These are phyloP conservation scores for Limonius californicus DNA, from an alignment of 1,140 invertebrate species.

Conservation along the genomic window DNA sequence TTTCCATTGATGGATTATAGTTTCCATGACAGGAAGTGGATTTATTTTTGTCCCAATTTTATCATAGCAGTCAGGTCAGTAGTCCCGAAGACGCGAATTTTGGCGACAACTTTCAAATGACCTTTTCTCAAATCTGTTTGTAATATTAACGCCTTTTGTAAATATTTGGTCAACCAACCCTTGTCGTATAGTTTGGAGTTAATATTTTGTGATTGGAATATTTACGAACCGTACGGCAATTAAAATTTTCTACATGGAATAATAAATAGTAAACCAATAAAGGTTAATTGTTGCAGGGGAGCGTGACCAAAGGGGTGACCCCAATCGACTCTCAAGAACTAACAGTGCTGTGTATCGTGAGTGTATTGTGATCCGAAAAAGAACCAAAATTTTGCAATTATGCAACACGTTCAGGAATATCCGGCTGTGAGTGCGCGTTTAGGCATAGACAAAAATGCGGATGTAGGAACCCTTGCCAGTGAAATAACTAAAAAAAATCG, in stretches of 20 bases:
- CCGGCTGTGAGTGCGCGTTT: constrained; percentile 21
- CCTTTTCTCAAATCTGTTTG: constrained; percentile 12
- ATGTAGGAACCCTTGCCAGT: constrained; percentile 11
- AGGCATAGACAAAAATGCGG: constrained; percentile 10
- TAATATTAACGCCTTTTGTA: constrained; percentile 4
- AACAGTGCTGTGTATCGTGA: constrained; percentile 9
- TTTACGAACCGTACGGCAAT: no score
- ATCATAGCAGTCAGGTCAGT: background rate
- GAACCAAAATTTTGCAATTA: constrained; percentile 13
- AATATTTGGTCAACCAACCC: background rate
- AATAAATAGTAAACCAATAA: no score
- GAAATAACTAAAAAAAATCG: constrained; percentile 26
- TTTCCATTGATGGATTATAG: background rate
- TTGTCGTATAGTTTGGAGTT: no score
- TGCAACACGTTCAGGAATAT: constrained; percentile 29
- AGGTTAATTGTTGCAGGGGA: background rate
- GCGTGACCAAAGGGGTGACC: constrained; percentile 15
- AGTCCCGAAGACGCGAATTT: no score
- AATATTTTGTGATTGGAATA: no score
- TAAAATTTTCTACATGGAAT: no score
- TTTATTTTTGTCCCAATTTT: constrained; percentile 16
- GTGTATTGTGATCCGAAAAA: constrained; percentile 9
- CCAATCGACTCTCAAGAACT: constrained; percentile 18
- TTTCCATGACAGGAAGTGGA: constrained; percentile 16
- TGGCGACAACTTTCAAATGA: constrained; percentile 5